These are phyloP conservation scores for Patagioenas fasciata DNA, from an alignment of 2,113 vertebrate species.

Conservation along the genomic window DNA sequence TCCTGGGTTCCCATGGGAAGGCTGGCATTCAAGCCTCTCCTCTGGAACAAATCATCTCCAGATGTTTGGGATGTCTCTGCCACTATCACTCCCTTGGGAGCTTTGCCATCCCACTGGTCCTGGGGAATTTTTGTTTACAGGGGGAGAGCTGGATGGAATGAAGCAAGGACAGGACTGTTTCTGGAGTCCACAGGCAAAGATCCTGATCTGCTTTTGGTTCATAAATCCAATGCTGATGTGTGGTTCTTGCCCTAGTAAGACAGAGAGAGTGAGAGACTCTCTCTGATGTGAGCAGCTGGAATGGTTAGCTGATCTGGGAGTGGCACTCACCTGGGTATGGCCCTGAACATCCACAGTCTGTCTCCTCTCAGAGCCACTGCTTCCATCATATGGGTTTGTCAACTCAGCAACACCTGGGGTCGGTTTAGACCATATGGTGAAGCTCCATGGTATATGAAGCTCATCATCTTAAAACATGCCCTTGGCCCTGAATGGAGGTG, in stretches of 20 bases:
- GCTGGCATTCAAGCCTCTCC: not conserved
- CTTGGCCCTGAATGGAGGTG: not conserved
- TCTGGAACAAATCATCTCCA: not conserved
- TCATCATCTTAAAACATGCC: not conserved
- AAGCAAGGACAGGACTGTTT: not conserved
- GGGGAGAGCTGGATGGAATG: not conserved
- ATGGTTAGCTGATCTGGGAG: not conserved
- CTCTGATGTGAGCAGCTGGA: not conserved
- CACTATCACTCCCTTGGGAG: not conserved
- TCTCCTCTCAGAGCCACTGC: not conserved
- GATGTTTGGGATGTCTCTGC: not conserved
- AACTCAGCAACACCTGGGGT: not conserved
- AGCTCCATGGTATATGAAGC: not conserved
- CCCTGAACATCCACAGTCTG: not conserved
- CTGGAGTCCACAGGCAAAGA: not conserved
- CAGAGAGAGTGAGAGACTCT: accelerated
- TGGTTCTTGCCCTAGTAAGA: not conserved
- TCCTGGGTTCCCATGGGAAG: not conserved
- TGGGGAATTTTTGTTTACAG: not conserved
- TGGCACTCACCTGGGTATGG: not conserved
- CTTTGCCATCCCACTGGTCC: not conserved
- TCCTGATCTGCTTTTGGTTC: not conserved
- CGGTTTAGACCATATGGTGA: not conserved
- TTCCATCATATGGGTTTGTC: not conserved
- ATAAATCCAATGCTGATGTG: not conserved